Percentiles rank a stretch among this genome's conserved stretches.
Evolutionary conservation across 2,113 vertebrate genomes (phyloP).

Genomic region (Haemorhous mexicanus): DNA sequence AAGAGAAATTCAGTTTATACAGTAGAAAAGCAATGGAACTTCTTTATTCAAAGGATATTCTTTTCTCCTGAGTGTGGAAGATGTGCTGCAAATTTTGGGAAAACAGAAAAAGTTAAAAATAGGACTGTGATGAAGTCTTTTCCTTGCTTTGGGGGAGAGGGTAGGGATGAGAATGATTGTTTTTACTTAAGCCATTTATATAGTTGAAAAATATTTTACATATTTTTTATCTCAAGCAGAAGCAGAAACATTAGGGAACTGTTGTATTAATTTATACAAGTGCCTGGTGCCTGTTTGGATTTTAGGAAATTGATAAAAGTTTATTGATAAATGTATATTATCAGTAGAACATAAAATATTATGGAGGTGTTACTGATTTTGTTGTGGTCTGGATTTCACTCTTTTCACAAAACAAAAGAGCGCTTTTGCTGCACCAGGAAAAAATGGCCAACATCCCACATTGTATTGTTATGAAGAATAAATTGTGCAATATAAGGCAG

Average conservation of each 20-base stretch:
- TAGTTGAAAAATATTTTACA: neutral
- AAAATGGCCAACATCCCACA: neutral
- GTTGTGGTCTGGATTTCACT: neutral
- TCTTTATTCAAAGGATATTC: neutral
- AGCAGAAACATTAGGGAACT: neutral
- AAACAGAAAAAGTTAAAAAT: neutral
- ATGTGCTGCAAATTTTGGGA: neutral
- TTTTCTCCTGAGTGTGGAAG: neutral
- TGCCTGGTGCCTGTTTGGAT: neutral
- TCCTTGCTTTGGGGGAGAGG: neutral
- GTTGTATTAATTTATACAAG: neutral
- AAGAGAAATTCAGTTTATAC: neutral
- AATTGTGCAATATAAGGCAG: neutral
- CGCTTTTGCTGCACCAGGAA: neutral
- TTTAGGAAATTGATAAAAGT: neutral
- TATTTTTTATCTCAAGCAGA: neutral
- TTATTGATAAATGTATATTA: neutral
- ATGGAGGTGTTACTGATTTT: neutral
- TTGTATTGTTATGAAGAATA: neutral
- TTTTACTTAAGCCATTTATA: neutral
- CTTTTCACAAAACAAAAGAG: neutral
- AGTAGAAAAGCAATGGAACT: neutral
- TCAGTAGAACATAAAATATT: neutral
- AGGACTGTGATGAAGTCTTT: neutral
- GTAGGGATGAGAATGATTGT: neutral